Base-by-base conservation (phyloP, 2,888 invertebrate species). In the Epirrhoe tristata region DNA sequence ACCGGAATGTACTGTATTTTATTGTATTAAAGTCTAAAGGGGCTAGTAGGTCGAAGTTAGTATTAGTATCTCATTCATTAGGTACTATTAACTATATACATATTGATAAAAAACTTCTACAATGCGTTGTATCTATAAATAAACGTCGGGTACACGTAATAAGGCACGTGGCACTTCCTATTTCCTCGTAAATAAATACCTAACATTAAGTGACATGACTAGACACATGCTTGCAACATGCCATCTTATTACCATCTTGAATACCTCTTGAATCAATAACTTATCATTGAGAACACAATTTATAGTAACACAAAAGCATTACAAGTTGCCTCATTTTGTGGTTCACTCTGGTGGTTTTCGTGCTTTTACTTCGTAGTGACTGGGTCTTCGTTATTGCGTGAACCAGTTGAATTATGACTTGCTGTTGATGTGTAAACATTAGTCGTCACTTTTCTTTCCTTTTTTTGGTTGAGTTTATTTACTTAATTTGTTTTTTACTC, bases 121-220 rank as follows among this genome's bases (percentile, higher is more conserved):
- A 50, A 57, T 51, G 17, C 51, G 17, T 39, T 31, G 16, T 43
- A 31, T 52, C 43, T 57, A 57, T 57, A 52, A 16, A 58, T 50
- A 39, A 16, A 54, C 50, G 48, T 46, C 8, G 14, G 48, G 34
- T 55, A 51, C 24, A 60, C 31, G 36, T 43, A n/a, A n/a, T n/a
- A 31, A 56, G 58, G 56, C 63, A 67, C 63, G 60, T 61, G 67
- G 32, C 31, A 43, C 60, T 67, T 67, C 67, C 67, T 63, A 57
- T 36, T 64, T 61, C 67, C 63, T 61, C 39, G 51, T 64, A 32
- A 63, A 50, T 51, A 60, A 54, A 58, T 52, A 59, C 54, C 36
- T 57, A 16, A 56, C 56, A 34, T 52, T 46, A 31, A 59, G 55
- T 16, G 24, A 14, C 58, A 55, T 50, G 58, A 17, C 52, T 46